phyloP scores from a whole-genome alignment of 1,140 invertebrate species.

The Forficula auricularia region DNA sequence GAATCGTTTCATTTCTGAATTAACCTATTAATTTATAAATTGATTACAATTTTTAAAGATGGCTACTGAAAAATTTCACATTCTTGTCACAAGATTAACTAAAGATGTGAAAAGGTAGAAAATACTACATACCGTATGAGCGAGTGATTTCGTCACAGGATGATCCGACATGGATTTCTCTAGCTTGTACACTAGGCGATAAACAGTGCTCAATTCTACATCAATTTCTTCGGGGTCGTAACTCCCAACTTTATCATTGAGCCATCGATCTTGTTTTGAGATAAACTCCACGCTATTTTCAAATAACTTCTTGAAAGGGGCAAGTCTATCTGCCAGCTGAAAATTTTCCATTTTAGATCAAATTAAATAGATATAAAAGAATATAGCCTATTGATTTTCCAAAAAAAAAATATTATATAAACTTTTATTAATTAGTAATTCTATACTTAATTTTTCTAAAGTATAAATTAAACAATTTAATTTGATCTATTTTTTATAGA shows the following conservation, averaged over 20 bases:
- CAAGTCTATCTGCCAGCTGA: slow-evolving; percentile 43
- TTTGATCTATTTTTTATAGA: no score
- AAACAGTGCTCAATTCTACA: slow-evolving; percentile 57
- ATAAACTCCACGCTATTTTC: slow-evolving; percentile 74
- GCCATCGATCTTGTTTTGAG: slow-evolving; percentile 65
- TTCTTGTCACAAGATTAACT: no score
- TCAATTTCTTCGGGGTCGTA: slow-evolving; percentile 82
- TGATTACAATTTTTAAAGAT: no score
- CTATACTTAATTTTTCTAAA: no score
- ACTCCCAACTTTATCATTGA: slow-evolving; percentile 62
- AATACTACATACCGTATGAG: slow-evolving; percentile 32
- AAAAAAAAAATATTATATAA: slow-evolving; percentile 7
- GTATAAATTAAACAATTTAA: no score
- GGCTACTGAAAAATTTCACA: no score
- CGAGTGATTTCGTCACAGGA: slow-evolving; percentile 43
- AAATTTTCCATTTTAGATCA: slow-evolving; percentile 6
- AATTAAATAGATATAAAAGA: not conserved
- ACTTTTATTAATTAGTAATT: no score
- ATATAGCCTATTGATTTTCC: slow-evolving; percentile 18
- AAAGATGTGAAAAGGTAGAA: no score
- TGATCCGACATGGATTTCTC: slow-evolving; percentile 66
- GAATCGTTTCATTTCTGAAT: no score
- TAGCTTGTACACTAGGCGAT: slow-evolving; percentile 67
- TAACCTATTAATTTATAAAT: no score
- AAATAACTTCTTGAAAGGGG: slow-evolving; percentile 76